Percentiles rank a stretch among this genome's conserved stretches.
Conservation (phyloP, 2,113 vertebrate species). For the Clupea harengus region DNA sequence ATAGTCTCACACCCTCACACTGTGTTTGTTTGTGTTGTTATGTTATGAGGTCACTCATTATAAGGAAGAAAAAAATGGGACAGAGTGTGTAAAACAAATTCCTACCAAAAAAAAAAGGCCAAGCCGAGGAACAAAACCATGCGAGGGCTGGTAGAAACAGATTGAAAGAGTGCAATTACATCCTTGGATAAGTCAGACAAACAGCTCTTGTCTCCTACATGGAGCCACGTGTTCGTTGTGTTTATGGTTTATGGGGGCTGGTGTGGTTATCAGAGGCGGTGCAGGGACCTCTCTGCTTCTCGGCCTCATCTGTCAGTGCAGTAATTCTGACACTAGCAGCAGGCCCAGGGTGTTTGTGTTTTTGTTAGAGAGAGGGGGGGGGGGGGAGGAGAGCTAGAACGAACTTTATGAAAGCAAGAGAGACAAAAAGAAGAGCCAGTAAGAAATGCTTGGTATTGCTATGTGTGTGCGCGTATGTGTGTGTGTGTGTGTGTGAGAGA, state of each 20-base stretch:
- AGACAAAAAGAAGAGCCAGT: not conserved
- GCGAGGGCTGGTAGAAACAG: not conserved
- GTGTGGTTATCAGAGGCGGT: conserved; percentile 32
- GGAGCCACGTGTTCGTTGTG: conserved; percentile 18
- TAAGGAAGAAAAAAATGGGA: not conserved
- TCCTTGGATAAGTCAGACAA: conserved; percentile 15
- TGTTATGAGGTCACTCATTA: conserved; percentile 14
- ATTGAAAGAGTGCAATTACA: conserved; percentile 14
- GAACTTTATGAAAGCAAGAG: not conserved
- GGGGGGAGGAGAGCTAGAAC: not conserved
- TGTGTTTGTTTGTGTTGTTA: not conserved
- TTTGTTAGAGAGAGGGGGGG: not conserved
- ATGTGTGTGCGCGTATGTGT: not conserved
- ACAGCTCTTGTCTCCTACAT: not conserved
- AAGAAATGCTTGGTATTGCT: not conserved
- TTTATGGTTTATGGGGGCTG: not conserved
- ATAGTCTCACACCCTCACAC: not conserved
- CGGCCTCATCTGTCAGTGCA: not conserved
- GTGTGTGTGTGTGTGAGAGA: not conserved
- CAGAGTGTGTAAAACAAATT: conserved; percentile 9
- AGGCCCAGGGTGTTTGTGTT: not conserved
- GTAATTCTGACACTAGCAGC: conserved; percentile 19
- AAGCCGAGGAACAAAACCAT: not conserved
- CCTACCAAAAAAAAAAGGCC: not conserved
- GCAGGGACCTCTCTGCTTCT: conserved; percentile 9